Conservation (phyloP, 2,888 invertebrate species). For the Stenoptilia bipunctidactyla region DNA sequence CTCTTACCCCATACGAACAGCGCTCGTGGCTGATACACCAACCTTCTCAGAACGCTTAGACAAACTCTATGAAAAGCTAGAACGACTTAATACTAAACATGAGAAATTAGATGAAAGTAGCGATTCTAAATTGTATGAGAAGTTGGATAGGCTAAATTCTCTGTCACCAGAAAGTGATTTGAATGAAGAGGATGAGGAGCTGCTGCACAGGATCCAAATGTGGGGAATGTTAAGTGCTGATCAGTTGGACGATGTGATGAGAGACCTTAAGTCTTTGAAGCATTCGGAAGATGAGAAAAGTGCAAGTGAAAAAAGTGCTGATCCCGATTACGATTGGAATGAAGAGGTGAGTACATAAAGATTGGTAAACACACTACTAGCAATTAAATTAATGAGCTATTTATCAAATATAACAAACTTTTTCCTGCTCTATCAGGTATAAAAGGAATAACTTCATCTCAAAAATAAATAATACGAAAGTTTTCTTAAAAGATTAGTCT, state of each 20-base stretch:
- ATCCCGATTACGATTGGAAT: constrained; percentile 38
- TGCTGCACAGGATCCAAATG: constrained; percentile 41
- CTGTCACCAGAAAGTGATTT: constrained; percentile 30
- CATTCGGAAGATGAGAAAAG: constrained; percentile 15
- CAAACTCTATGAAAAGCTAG: constrained; percentile 43
- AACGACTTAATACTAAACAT: constrained; percentile 34
- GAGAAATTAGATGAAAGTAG: constrained; percentile 19
- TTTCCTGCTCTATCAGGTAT: too few species aligned
- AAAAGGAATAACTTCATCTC: too few species aligned
- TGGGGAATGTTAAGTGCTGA: constrained; percentile 42
- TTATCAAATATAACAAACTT: too few species aligned
- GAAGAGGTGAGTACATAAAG: constrained; percentile 45
- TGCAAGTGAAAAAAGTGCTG: constrained; percentile 21
- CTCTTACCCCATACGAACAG: constrained; percentile 32
- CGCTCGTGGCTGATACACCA: constrained; percentile 41
- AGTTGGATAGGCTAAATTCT: constrained; percentile 42
- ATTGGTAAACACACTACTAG: too few species aligned
- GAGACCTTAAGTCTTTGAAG: constrained; percentile 38
- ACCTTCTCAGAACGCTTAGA: constrained; percentile 39
- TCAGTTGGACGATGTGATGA: constrained; percentile 39
- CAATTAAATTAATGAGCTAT: too few species aligned
- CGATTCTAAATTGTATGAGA: constrained; percentile 34
- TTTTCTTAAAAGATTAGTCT: too few species aligned
- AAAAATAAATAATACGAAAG: too few species aligned
- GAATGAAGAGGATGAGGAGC: constrained; percentile 46